Evolutionary conservation across 2,113 vertebrate genomes (phyloP), one percentile per base, ranked within the genome.

Genomic region (Accipiter cooperii): DNA sequence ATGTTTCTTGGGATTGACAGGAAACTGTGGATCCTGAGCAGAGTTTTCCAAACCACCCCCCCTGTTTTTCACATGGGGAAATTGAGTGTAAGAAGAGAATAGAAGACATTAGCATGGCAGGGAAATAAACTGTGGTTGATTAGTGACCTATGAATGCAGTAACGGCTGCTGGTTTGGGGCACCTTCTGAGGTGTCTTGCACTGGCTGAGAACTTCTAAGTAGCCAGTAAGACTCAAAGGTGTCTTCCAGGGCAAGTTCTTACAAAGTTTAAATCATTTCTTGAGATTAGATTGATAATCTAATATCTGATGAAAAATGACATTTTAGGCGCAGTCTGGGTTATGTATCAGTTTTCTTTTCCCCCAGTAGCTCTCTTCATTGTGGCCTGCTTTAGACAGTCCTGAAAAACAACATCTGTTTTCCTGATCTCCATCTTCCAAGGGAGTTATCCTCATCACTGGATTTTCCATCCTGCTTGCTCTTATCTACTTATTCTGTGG

Each of bases 81-180:
- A 66, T 3, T 89, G 47, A 70, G 17, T 85, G 17, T 89, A 54
- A 73, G 66, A 89, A 75, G 33, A 70, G 52, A 19, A 51, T 40
- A 95, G 63, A 76, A 94, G 91, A 96, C 17, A 88, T 57, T 84
- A 91, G 13, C 17, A 63, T 83, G 36, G 9, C 83, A 96, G 51
- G 49, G 94, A 96, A 94, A 96, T 82, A 64, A 47, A 65, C 17
- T 57, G 6, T 31, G 20, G 17, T 85, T 83, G n/a, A 77, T 81
- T 84, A 65, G 60, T 57, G 38, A 73, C 5, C 17, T 65, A 44
- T 42, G 77, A 75, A 69, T 31, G 8, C 9, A 66, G 42, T 10
- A 58, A n/a, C 83, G 4, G 5, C 20, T 63, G 7, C 6, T 80
- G 1, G 0, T 69, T 83, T 75, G 28, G 10, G 12, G 9, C 12